phyloP scores from a whole-genome alignment of 53 echinoderm and acorn worm genomes.

The Paracentrotus lividus region DNA sequence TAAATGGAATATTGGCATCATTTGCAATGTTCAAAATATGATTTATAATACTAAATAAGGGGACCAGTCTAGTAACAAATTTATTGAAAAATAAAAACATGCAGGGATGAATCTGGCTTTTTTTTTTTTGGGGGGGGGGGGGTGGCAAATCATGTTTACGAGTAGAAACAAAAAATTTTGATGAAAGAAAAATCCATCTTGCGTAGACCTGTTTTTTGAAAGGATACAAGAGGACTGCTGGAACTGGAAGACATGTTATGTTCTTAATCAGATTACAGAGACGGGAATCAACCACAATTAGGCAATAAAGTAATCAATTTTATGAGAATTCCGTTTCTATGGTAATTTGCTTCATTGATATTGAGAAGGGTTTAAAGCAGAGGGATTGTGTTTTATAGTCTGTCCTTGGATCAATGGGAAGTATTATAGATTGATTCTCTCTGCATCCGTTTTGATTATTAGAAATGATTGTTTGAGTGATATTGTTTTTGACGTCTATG shows the following conservation, averaged over 20 bases:
- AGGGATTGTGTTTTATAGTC: constrained; percentile 30
- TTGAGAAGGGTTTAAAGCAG: constrained; percentile 11
- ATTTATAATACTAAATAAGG: no score
- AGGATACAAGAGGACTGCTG: neutral
- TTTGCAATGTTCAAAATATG: no score
- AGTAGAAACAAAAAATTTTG: neutral
- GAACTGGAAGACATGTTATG: neutral
- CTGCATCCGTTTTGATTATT: constrained; percentile 50
- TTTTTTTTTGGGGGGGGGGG: no score
- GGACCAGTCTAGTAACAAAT: no score
- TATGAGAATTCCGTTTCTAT: constrained; percentile 60
- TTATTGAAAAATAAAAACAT: no score
- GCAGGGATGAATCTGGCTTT: no score
- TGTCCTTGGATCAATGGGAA: constrained; percentile 50
- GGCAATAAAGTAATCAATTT: constrained; percentile 52
- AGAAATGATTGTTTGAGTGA: constrained; percentile 39
- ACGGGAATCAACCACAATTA: constrained; percentile 25
- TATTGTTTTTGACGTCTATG: constrained; percentile 21
- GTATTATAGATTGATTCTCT: constrained; percentile 47
- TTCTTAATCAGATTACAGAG: constrained; percentile 58
- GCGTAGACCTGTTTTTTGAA: neutral
- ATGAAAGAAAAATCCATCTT: neutral
- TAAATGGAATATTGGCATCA: no score
- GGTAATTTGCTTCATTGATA: constrained; percentile 33
- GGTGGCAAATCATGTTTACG: no score